Evolutionary conservation across 2,113 vertebrate species (phyloP).

Genomic region (Taurulus bubalis): DNA sequence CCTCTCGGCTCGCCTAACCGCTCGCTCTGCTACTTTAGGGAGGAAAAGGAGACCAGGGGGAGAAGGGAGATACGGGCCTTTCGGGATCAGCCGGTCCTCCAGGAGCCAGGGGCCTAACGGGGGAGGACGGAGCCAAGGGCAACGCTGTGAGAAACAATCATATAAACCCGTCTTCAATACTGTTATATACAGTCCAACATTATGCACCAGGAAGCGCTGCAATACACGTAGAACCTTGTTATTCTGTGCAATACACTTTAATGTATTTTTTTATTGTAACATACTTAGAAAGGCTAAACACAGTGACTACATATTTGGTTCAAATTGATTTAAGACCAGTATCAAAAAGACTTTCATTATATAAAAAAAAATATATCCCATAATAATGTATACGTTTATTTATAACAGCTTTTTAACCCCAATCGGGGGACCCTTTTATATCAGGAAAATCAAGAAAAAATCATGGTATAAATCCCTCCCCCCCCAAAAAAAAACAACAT

Average conservation of each 20-base stretch:
- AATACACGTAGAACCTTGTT: background rate
- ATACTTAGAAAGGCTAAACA: background rate
- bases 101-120: conserved; percentile 91
- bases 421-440: no score
- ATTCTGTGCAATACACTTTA: background rate
- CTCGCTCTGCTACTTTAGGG: conserved; percentile 68
- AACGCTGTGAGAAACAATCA: conserved; percentile 85
- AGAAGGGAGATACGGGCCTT: conserved; percentile 93
- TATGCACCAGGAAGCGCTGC: background rate
- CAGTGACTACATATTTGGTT: no score
- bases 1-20: background rate
- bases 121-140: conserved; percentile 96
- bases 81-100: conserved; percentile 93
- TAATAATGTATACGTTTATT: background rate
- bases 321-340: no score
- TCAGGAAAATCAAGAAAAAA: no score
- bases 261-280: background rate
- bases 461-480: no score
- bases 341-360: background rate
- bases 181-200: background rate
- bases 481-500: no score
- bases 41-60: conserved; percentile 92
- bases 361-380: no score
- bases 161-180: background rate
- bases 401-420: background rate